Evolutionary conservation across 2,888 invertebrate species (phyloP).

Genomic region (Hemithea aestivaria): DNA sequence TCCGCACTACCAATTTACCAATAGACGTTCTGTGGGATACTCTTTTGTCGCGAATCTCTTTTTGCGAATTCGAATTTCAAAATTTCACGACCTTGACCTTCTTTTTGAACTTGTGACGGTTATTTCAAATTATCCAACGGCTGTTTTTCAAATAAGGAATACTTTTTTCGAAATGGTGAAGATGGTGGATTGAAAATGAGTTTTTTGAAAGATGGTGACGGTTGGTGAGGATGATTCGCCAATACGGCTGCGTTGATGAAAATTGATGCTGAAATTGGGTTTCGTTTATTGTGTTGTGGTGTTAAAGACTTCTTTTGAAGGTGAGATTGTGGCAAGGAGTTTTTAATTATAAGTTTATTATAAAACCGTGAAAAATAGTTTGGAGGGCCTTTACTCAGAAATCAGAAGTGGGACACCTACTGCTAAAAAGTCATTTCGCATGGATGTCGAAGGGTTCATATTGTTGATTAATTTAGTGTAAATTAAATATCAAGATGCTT

Average conservation of each 20-base stretch:
- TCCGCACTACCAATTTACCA: conserved; percentile 63
- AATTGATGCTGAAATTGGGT: conserved; percentile 37
- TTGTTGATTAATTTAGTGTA: too few relatives aligned
- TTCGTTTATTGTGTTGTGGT: conserved; percentile 33
- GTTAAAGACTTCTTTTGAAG: conserved; percentile 49
- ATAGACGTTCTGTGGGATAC: conserved; percentile 39
- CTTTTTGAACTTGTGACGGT: not conserved
- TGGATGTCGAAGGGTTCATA: too few relatives aligned
- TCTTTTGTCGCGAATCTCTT: conserved; percentile 27
- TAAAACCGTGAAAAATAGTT: too few relatives aligned
- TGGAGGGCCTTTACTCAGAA: too few relatives aligned
- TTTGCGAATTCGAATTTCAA: conserved; percentile 28
- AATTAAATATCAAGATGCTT: too few relatives aligned
- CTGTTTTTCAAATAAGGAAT: too few relatives aligned
- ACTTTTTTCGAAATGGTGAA: too few relatives aligned
- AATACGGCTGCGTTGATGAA: conserved; percentile 57
- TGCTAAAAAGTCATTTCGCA: too few relatives aligned
- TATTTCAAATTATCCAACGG: too few relatives aligned
- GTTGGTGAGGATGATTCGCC: conserved; percentile 59
- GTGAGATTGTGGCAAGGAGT: conserved; percentile 40
- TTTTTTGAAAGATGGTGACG: conserved; percentile 48
- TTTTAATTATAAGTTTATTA: too few relatives aligned
- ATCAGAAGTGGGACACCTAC: too few relatives aligned
- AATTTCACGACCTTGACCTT: conserved; percentile 6
- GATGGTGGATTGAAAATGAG: conserved; percentile 59